Evolutionary conservation across 1,140 invertebrate genomes (phyloP).

Genomic region (Venustaconcha ellipsiformis): DNA sequence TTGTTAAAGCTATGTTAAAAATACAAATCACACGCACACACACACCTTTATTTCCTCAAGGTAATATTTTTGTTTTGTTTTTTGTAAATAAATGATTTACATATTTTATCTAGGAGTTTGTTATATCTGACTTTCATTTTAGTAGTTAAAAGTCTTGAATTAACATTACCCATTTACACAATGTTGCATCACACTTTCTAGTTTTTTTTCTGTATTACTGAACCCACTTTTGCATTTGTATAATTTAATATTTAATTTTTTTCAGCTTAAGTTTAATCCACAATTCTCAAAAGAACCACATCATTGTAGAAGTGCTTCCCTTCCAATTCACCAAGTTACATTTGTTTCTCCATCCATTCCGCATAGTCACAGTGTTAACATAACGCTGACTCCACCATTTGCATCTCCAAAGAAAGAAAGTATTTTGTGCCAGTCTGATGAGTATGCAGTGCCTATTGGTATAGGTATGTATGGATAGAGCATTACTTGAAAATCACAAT

Average conservation of each 20-base stretch:
- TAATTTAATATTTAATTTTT: background rate
- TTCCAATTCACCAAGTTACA: conserved; percentile 31
- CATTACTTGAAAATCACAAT: background rate
- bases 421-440: conserved; percentile 43
- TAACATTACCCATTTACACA: no score
- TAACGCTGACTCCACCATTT: conserved; percentile 50
- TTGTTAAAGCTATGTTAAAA: no score
- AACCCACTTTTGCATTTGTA: no score
- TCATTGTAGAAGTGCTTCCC: conserved; percentile 37
- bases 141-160: no score
- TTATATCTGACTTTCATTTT: no score
- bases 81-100: no score
- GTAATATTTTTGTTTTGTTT: no score
- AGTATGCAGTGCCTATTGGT: conserved; percentile 47
- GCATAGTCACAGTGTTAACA: conserved; percentile 18
- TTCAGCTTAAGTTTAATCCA: conserved; percentile 28
- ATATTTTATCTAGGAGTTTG: no score
- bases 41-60: no score
- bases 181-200: no score
- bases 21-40: no score
- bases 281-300: conserved; percentile 3
- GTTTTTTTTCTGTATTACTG: no score
- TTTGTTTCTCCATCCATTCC: background rate
- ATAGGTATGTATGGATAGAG: conserved; percentile 31
- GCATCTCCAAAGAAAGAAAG: conserved; percentile 49